Evolutionary conservation across 2,797 vertebrate genomes (phyloP), one percentile per base, ranked within the genome.

Genomic region (Falco peregrinus): DNA sequence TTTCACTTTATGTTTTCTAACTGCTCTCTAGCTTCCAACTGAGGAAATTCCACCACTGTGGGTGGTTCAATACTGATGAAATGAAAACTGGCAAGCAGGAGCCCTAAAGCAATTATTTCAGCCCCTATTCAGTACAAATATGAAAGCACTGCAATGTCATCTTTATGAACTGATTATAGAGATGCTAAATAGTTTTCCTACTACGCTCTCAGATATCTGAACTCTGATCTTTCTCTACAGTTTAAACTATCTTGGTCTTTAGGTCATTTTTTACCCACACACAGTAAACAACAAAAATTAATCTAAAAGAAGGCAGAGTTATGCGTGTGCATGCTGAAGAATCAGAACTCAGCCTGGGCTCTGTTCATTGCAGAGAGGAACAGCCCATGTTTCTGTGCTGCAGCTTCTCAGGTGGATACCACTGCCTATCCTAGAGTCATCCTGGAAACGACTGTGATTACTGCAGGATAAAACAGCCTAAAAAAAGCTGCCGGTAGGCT

Each of bases 251-350:
- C 53, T 48, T 14, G 41, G 19, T 35, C 10, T 87, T 57, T 3
- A 33, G 29, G 19, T 51, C 5, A 47, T 31, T 59, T 51, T n/a
- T 13, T 2, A 11, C 4, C 22, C 9, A 0, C 20, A 0, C 19
- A 1, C 3, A 10, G 14, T 6, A 29, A 68, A 33, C 45, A 16
- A 3, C 11, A 56, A 12, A 20, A 50, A 4, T 8, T 4, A 3
- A 5, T 11, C 1, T n/a, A 10, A 50, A 25, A 35, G 37, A 7
- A 16, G 26, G 37, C 2, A n/a, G 24, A 81, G 28, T 13, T 11
- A 3, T 53, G 11, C 1, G 15, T 0, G 47, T 18, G 10, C 29
- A 7, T 18, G 35, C 53, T 51, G 35, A 37, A 29, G 47, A 45
- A 21, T 6, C 61, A 53, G 50, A 69, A 60, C 14, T 51, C 37